These are phyloP conservation scores for Lochmaea crataegi DNA, from an alignment of 2,888 invertebrate species.

Conservation along the genomic window DNA sequence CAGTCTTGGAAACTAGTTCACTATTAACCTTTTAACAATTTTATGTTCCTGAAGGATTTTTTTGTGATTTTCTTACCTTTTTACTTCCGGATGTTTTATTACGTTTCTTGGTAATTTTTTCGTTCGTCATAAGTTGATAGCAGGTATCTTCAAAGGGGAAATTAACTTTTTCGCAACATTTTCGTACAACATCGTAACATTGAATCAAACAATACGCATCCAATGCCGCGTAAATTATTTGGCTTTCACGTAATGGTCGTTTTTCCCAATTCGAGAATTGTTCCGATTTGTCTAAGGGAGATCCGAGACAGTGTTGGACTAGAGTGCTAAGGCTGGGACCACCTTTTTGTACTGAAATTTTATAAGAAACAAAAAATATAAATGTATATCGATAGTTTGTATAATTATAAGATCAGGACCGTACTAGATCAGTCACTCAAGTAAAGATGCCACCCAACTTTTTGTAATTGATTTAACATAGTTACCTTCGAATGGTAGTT, in stretches of 20 bases:
- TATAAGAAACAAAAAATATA: conserved; percentile 10
- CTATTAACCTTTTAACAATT: too few species aligned
- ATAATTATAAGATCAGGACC: too few species aligned
- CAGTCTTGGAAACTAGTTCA: too few species aligned
- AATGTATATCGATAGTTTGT: not conserved
- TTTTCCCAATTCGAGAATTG: conserved; percentile 93
- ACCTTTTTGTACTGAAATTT: conserved; percentile 61
- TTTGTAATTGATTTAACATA: not conserved
- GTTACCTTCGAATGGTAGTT: conserved; percentile 69
- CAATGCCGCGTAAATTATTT: conserved; percentile 86
- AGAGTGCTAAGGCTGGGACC: conserved; percentile 80
- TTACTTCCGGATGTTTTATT: conserved; percentile 58
- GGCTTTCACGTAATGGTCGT: conserved; percentile 81
- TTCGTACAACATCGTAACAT: conserved; percentile 76
- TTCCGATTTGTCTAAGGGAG: conserved; percentile 85
- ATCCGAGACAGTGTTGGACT: conserved; percentile 80
- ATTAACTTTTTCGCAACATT: conserved; percentile 65
- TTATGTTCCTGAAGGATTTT: too few species aligned
- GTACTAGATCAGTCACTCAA: too few species aligned
- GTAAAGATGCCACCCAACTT: not conserved
- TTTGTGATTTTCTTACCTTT: conserved; percentile 50
- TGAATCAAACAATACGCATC: conserved; percentile 87
- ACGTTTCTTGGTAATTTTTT: conserved; percentile 64
- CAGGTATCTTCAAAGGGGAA: conserved; percentile 75
- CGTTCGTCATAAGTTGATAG: conserved; percentile 70